Evolutionary conservation across 2,888 invertebrate species (phyloP).

Genomic region (Timandra comae): DNA sequence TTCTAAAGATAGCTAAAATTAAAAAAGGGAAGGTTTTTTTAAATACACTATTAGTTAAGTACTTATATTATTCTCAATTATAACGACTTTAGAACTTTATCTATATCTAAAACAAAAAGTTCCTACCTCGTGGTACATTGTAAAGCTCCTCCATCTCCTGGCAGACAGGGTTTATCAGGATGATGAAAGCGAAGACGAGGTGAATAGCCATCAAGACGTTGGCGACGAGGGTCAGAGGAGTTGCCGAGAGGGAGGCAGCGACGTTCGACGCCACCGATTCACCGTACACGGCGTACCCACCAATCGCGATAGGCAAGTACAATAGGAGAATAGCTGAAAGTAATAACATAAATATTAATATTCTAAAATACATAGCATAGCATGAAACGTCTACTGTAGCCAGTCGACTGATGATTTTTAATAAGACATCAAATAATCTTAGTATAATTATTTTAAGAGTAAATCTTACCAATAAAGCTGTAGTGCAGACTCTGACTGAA

Average conservation of each 20-base stretch:
- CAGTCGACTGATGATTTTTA: too few relatives aligned
- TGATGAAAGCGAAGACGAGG: constrained; percentile 80
- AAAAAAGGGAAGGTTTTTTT: too few relatives aligned
- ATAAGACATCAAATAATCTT: too few relatives aligned
- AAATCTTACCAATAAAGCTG: constrained; percentile 78
- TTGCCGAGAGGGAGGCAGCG: constrained; percentile 70
- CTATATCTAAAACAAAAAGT: too few relatives aligned
- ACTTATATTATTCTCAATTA: too few relatives aligned
- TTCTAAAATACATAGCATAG: too few relatives aligned
- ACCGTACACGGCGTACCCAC: constrained; percentile 81
- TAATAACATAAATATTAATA: too few relatives aligned
- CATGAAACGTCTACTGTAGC: too few relatives aligned
- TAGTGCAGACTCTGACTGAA: constrained; percentile 79
- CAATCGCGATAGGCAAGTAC: constrained; percentile 78
- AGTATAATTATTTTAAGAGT: too few relatives aligned
- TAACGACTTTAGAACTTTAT: too few relatives aligned
- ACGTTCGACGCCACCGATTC: constrained; percentile 78
- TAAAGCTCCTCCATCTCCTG: constrained; percentile 82
- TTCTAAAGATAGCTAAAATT: too few relatives aligned
- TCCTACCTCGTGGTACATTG: constrained; percentile 76
- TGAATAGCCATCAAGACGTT: constrained; percentile 80
- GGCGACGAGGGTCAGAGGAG: constrained; percentile 73
- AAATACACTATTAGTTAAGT: too few relatives aligned
- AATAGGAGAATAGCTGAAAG: constrained; percentile 75
- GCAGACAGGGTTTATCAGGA: constrained; percentile 83